Conservation (phyloP, 2,888 invertebrate genomes). For the Drosophila lacicola region DNA sequence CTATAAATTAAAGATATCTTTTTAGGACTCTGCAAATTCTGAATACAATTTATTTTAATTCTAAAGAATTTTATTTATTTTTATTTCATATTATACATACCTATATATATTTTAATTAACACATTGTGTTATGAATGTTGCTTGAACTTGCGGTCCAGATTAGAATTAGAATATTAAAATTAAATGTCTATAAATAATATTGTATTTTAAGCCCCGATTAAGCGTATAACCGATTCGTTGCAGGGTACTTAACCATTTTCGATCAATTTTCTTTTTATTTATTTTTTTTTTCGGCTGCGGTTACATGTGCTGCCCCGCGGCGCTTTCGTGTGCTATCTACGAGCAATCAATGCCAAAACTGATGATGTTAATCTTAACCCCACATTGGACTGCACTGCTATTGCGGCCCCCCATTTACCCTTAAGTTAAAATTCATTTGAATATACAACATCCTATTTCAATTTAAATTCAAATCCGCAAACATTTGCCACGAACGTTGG, state of each 20-base stretch:
- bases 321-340: slow-evolving; percentile 73
- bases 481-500: slow-evolving; percentile 75
- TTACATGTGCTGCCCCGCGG: slow-evolving; percentile 63
- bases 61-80: too few relatives aligned
- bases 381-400: slow-evolving; percentile 40
- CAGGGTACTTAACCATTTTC: slow-evolving; percentile 3
- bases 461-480: slow-evolving; percentile 84
- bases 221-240: slow-evolving; percentile 16
- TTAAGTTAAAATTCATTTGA: slow-evolving; percentile 84
- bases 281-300: slow-evolving; percentile 54
- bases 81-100: too few relatives aligned
- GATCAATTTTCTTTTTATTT: slow-evolving; percentile 14
- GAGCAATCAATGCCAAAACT: slow-evolving; percentile 83
- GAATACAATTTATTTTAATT: too few relatives aligned
- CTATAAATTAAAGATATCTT: too few relatives aligned
- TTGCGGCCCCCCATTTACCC: slow-evolving; percentile 66
- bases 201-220: background rate
- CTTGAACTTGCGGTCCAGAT: too few relatives aligned
- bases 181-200: too few relatives aligned
- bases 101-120: too few relatives aligned
- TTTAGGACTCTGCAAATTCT: too few relatives aligned
- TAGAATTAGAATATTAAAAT: too few relatives aligned
- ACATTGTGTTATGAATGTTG: too few relatives aligned
- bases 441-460: slow-evolving; percentile 83
- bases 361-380: slow-evolving; percentile 82